Evolutionary conservation across 2,888 invertebrate genomes (phyloP).

Genomic region (Erebia aethiops): DNA sequence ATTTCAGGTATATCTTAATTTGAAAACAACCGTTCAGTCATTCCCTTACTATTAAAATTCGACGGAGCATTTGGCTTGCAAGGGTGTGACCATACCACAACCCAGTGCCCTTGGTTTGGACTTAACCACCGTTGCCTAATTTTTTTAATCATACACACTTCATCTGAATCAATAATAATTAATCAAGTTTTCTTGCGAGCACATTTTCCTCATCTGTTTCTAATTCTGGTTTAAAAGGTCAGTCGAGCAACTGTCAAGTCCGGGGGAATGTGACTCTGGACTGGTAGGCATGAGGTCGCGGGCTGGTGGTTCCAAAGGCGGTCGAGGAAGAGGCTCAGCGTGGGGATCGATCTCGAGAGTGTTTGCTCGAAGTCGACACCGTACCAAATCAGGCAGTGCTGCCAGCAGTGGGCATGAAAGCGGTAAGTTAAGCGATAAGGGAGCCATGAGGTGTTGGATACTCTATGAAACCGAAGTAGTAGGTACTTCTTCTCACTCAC

Average conservation of each 20-base stretch:
- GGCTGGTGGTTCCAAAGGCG: constrained; percentile 68
- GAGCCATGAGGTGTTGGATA: too few species aligned
- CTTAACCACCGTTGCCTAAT: too few species aligned
- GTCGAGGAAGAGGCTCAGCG: constrained; percentile 87
- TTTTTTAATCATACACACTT: too few species aligned
- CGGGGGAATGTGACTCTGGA: constrained; percentile 87
- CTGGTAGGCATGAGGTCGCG: constrained; percentile 75
- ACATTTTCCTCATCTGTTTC: neutral
- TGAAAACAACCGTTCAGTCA: too few species aligned
- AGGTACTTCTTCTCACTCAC: too few species aligned
- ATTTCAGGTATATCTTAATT: too few species aligned
- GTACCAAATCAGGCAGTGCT: constrained; percentile 88
- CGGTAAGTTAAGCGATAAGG: constrained; percentile 61
- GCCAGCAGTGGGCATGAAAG: constrained; percentile 86
- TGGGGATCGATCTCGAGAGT: constrained; percentile 97
- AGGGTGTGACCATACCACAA: too few species aligned
- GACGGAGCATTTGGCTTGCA: too few species aligned
- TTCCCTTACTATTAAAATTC: too few species aligned
- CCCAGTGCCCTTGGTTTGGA: too few species aligned
- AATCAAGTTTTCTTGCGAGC: neutral
- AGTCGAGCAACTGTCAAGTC: constrained; percentile 92
- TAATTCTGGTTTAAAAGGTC: constrained; percentile 73
- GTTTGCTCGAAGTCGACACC: constrained; percentile 92
- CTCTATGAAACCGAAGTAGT: neutral
- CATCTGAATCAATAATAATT: neutral